Base-by-base conservation (phyloP, 2,797 vertebrate genomes). In the Sebastes oblongus region DNA sequence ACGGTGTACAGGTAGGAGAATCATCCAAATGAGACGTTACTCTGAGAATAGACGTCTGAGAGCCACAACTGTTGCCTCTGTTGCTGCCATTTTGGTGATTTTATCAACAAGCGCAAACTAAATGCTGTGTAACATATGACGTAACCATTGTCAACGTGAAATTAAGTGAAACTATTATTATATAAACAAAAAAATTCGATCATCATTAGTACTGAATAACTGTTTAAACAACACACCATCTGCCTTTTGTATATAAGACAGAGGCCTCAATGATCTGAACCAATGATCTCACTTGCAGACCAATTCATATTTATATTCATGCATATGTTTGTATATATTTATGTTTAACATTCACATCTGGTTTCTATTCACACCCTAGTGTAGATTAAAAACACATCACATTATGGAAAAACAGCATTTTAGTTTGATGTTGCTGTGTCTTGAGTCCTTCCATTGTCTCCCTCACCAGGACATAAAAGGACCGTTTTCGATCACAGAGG, bases 401-500 rank as follows among this genome's bases (percentile, higher is more conserved):
- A 61, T 59, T 24, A 39, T 11, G 18, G 8, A 5, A 55, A 30
- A 50, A 14, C 10, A 50, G 6, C 8, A 12, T 25, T 78, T 34
- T 7, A 12, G 18, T 74, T 61, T 29, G 12, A 32, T 67, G 29
- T 46, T 9, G 8, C 24, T 3, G 1, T 36, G n/a, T 78, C 54
- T 59, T 13, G 9, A 82, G 77, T 72, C 62, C 54, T 24, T 39
- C 18, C 25, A 80, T 52, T 36, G 67, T 86, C 73, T 89, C 69
- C 4, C 27, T 72, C 61, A 50, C 29, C 54, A 39, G 18, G 36
- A 82, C 32, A 56, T 30, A 66, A 75, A 85, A 55, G 67, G 68
- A 86, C 77, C 79, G 66, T 59, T 84, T 91, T 91, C 20, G 73
- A 87, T 85, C 83, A 85, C 62, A 46, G 61, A 82, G 75, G 87